Evolutionary conservation across 2,888 invertebrate genomes (phyloP), one percentile per base, ranked within the genome.

Genomic region (Agonopterix subpropinquella): DNA sequence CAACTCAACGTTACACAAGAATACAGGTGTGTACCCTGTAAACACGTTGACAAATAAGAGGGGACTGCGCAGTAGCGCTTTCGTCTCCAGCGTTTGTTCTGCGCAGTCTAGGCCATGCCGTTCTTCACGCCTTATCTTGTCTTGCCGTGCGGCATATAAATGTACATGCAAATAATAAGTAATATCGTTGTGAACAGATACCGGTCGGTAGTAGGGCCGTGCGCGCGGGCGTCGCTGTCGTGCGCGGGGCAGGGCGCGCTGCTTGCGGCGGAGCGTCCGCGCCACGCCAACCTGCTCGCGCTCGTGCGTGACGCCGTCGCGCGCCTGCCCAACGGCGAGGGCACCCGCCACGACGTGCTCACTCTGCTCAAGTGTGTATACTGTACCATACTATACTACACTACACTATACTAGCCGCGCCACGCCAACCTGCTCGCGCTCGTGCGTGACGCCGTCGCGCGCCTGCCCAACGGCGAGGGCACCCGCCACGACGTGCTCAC

Each of bases 261-360:
- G 65, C 89, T 98, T 58, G 92, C 92, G 4, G 91, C 94, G 0
- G 94, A 94, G 67, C 88, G 98, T 36, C 98, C 98, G 35, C 94
- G 97, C 43, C 97, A 94, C 78, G 97, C 98, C 15, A 96, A 96
- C 37, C 96, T 98, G 64, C 83, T 96, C 36, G 95, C 97, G 4
- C 85, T 98, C 43, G 96, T 98, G n/a, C 89, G 98, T 37, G 98
- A 98, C 86, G 96, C 98, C 0, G 95, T 97, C 0, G 97, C 98
- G 0, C 89, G 98, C 13, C 87, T 98, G 59, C 98, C 98, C 0
- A 98, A 98, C 75, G 98, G 98, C 0, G 97, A 98, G 85, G 98
- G 97, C 10, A 96, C 97, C 0, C 85, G 97, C 1, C 94, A 95
- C 1, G 97, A 98, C 67, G 96, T 98, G 49, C 95, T 97, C 65